Conservation (phyloP, 1,140 invertebrate genomes). For the Plectrocnemia conspersa region DNA sequence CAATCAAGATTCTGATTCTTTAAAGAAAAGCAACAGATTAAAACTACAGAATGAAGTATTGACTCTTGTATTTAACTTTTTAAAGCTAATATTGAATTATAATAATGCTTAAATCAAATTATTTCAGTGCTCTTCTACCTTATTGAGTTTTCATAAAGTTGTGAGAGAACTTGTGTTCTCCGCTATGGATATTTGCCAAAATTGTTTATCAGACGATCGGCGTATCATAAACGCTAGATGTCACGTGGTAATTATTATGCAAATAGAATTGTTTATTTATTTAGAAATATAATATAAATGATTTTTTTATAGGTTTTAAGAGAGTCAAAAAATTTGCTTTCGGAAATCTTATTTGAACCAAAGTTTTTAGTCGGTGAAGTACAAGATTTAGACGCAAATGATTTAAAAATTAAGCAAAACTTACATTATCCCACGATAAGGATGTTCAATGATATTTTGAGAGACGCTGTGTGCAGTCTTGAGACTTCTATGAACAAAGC, state of each 20-base stretch:
- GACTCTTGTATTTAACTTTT: too few relatives aligned
- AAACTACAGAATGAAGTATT: background rate
- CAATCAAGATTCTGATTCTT: constrained; percentile 6
- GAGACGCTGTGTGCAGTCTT: constrained; percentile 24
- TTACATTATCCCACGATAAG: constrained; percentile 28
- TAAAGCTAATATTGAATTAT: too few relatives aligned
- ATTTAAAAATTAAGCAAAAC: constrained; percentile 25
- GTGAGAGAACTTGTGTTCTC: constrained; percentile 28
- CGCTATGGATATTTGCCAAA: constrained; percentile 32
- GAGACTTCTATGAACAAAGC: constrained; percentile 30
- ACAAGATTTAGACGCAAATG: constrained; percentile 3
- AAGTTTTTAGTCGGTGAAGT: constrained; percentile 17
- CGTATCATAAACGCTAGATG: constrained; percentile 31
- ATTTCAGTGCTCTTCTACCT: constrained; percentile 19
- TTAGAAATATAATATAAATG: constrained; percentile 7
- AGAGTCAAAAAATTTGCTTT: constrained; percentile 28
- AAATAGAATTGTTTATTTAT: background rate
- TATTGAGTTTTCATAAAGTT: constrained; percentile 22
- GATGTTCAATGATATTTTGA: constrained; percentile 28
- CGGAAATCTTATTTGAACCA: constrained; percentile 19
- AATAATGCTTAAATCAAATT: too few relatives aligned
- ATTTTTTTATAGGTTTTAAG: constrained; percentile 28
- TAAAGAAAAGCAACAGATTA: background rate
- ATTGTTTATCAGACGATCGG: constrained; percentile 25
- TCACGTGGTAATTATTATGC: constrained; percentile 29